Evolutionary conservation across 2,888 invertebrate species (phyloP).

Genomic region (Cotesia congregata): DNA sequence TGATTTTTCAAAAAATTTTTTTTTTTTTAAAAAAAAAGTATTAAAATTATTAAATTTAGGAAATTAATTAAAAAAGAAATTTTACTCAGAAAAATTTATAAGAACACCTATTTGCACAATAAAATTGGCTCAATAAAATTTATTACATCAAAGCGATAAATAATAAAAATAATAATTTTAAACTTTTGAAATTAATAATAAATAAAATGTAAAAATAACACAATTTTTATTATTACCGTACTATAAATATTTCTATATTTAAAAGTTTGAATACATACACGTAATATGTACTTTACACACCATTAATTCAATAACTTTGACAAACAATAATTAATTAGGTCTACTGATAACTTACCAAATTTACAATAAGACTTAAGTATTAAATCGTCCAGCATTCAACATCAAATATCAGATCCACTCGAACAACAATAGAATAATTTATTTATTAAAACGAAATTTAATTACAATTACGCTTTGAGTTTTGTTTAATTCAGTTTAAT

Average conservation of each 20-base stretch:
- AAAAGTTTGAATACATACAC: not conserved
- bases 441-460: not conserved
- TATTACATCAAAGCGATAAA: too few relatives aligned
- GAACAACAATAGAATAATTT: not conserved
- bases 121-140: too few relatives aligned
- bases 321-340: conserved; percentile 10
- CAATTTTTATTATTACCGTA: conserved; percentile 2
- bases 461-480: not conserved
- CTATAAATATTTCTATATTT: conserved; percentile 4
- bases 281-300: conserved; percentile 1
- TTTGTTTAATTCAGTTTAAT: not conserved
- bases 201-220: not conserved
- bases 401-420: not conserved
- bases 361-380: conserved; percentile 27
- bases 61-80: too few relatives aligned
- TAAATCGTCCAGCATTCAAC: not conserved
- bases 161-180: too few relatives aligned
- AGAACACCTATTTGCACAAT: too few relatives aligned
- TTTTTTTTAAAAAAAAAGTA: too few relatives aligned
- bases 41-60: too few relatives aligned
- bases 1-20: too few relatives aligned
- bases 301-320: conserved; percentile 1
- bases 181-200: too few relatives aligned
- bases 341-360: conserved; percentile 40
- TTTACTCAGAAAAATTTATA: too few relatives aligned